Evolutionary conservation across 2,888 invertebrate genomes (phyloP), one percentile per base, ranked within the genome.

Genomic region (Trisateles emortualis): DNA sequence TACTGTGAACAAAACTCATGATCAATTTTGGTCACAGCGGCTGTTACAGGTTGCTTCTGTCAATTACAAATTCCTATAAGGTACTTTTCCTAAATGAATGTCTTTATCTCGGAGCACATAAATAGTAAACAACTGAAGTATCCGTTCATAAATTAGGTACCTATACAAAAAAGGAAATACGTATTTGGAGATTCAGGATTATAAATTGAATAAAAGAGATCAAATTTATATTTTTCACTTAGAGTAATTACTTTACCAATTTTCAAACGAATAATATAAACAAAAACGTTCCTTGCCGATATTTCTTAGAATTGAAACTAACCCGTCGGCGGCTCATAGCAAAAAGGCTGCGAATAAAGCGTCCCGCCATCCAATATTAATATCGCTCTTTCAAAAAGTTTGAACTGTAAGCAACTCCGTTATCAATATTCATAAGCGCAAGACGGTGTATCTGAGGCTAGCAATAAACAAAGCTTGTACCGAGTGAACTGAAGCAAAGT

Each of bases 371-470:
- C 71, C 73, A 78, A 80, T 80, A 83, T 80, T 86, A 86, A 84
- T 81, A 82, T 78, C 69, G 77, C 76, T 76, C 76, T 82, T 87
- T 83, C 82, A 82, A 87, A 87, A 88, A 88, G 76, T 88, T 86
- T 79, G 68, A 78, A 78, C 80, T 78, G 79, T 80, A 78, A 84
- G 83, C 82, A 80, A 82, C 78, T 76, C 79, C 58, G 79, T 86
- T 86, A 91, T 91, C 90, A 90, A 91, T 91, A 91, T 91, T 91
- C 90, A 91, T 90, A 90, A 89, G 84, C 76, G 63, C 79, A 79
- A 86, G 88, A 85, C 83, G 81, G 83, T 77, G 74, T 83, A 79
- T 84, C 81, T 83, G 87, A 89, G 86, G 84, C 84, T 76, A 79
- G 87, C 88, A 83, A 90, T 91, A 90, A 90, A 91, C 91, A 92